These are phyloP conservation scores for Albula goreensis DNA, from an alignment of 2,113 vertebrate species.

Conservation along the genomic window DNA sequence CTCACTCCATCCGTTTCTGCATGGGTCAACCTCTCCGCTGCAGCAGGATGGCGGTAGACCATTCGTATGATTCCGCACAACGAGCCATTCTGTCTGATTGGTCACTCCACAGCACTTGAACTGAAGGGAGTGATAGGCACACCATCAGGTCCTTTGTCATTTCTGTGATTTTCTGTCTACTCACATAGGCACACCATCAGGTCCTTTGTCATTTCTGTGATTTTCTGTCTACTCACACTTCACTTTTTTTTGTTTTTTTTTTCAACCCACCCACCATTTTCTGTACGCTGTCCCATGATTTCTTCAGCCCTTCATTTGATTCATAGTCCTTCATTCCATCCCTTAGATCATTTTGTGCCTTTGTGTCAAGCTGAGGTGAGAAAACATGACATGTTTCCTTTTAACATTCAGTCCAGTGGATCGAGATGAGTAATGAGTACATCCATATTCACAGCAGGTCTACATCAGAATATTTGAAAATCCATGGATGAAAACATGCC, in stretches of 20 bases:
- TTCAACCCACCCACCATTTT: conserved; percentile 64
- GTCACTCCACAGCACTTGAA: conserved; percentile 82
- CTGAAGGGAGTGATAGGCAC: conserved; percentile 46
- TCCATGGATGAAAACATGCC: not conserved
- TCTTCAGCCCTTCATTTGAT: conserved; percentile 58
- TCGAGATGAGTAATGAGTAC: not conserved
- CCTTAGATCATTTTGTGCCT: conserved; percentile 72
- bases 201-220: not conserved
- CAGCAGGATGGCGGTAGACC: conserved; percentile 74
- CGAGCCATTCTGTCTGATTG: conserved; percentile 74
- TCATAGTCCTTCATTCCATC: conserved; percentile 70
- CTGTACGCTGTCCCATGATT: conserved; percentile 81
- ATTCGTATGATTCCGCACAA: conserved; percentile 57
- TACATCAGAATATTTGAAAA: not conserved
- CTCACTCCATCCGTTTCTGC: conserved; percentile 64
- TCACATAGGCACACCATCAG: not conserved
- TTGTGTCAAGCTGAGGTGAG: conserved; percentile 66
- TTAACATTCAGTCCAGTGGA: not conserved
- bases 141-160: not conserved
- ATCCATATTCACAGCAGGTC: not conserved
- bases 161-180: not conserved
- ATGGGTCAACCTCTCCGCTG: conserved; percentile 38
- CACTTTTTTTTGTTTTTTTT: not conserved
- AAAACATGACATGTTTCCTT: not conserved
- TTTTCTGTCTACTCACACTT: not conserved